A percentile compares a stretch with the other conserved stretches of the same genome.
phyloP scores from a whole-genome alignment of 2,797 vertebrate species.

The Acipenser transmontanus region DNA sequence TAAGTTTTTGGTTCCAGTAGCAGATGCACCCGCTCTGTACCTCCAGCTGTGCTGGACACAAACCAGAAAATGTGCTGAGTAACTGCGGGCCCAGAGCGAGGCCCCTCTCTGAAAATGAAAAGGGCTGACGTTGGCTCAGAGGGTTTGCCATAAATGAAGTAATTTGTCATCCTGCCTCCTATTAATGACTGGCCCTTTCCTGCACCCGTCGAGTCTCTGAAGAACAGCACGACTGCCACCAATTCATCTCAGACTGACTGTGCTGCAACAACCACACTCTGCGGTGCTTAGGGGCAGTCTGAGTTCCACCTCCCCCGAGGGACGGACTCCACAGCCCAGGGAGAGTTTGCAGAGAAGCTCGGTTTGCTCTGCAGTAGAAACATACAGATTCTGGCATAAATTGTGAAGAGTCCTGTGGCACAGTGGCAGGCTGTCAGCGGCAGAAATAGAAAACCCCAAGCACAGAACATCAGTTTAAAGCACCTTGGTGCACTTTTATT shows the following conservation, averaged over 20 bases:
- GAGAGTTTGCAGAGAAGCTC: too few species aligned
- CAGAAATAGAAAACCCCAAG: too few species aligned
- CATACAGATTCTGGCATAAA: too few species aligned
- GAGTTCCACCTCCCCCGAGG: too few species aligned
- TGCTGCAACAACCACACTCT: conserved; percentile 17
- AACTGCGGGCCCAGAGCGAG: conserved; percentile 33
- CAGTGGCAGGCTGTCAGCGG: too few species aligned
- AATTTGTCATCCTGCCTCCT: conserved; percentile 97
- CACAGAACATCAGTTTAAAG: too few species aligned
- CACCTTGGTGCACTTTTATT: too few species aligned
- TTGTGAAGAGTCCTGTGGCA: too few species aligned
- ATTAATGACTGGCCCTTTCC: conserved; percentile 97
- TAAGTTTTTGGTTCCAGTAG: conserved; percentile 16
- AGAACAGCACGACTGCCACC: conserved; percentile 81
- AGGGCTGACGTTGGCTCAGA: conserved; percentile 78
- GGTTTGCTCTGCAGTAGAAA: too few species aligned
- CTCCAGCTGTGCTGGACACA: conserved; percentile 19
- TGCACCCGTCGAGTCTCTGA: conserved; percentile 81
- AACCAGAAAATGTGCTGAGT: conserved; percentile 63
- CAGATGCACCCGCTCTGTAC: not conserved
- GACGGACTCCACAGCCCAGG: too few species aligned
- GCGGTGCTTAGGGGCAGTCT: too few species aligned
- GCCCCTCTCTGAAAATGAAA: conserved; percentile 32
- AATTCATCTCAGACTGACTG: conserved; percentile 69
- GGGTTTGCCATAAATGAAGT: conserved; percentile 98